Evolutionary conservation across 1,140 invertebrate genomes (phyloP).

Genomic region (Ooceraea biroi): DNA sequence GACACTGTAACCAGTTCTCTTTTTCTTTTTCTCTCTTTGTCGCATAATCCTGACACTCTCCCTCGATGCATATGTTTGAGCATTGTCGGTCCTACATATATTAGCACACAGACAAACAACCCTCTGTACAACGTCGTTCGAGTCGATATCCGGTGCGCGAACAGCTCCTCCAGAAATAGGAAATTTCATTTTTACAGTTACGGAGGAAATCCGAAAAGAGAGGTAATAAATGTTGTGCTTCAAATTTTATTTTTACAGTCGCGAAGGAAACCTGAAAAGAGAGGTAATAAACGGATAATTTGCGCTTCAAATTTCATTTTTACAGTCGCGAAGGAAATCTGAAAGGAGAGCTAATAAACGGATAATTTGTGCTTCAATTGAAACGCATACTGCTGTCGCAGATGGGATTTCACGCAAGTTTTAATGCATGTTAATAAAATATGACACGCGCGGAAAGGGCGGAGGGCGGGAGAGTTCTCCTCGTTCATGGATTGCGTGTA

Average conservation of each 20-base stretch:
- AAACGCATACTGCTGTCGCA: too few relatives aligned
- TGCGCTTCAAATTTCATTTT: not conserved
- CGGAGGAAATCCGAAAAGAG: not conserved
- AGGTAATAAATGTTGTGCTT: too few relatives aligned
- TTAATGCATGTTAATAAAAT: not conserved
- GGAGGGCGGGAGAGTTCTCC: not conserved
- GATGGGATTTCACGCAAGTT: not conserved
- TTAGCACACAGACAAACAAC: not conserved
- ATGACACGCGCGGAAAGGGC: not conserved
- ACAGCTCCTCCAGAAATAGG: not conserved
- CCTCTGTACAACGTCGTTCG: not conserved
- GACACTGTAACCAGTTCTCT: not conserved
- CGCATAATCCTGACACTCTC: not conserved
- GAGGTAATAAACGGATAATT: too few relatives aligned
- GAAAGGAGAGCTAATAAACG: not conserved
- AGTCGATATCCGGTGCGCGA: not conserved
- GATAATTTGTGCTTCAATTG: not conserved
- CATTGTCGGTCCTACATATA: not conserved
- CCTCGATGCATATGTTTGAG: slow-evolving; percentile 38
- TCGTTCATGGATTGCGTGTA: not conserved
- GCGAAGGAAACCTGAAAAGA: not conserved
- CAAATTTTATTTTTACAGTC: not conserved
- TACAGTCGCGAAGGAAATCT: not conserved
- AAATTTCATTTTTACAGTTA: not conserved
- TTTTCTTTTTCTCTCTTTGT: not conserved